Base-by-base conservation (phyloP, 2,113 vertebrate species). In the Ochotona princeps region DNA sequence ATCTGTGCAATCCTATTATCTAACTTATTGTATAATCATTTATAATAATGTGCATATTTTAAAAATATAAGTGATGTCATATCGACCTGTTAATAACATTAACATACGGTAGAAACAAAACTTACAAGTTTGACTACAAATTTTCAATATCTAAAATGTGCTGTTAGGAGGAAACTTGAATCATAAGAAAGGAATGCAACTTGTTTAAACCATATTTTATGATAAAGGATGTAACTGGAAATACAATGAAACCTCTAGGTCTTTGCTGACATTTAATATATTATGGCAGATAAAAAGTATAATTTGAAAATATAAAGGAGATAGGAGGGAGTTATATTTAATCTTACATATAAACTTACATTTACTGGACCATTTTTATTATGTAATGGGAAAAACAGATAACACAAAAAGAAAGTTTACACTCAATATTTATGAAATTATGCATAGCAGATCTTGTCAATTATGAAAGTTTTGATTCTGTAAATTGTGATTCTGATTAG, bases 341-440 rank as follows among this genome's bases (percentile, higher is more conserved):
- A 87, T 92, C 38, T 73, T 81, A 72, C 8, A 83, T 1, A 47
- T 28, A 87, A 66, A 78, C 69, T 86, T 83, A 79, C 86, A 91
- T 92, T 87, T 72, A 87, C 14, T 66, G 63, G 44, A 60, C 5
- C 14, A 80, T 35, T 92, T 92, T 54, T 63, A 78, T 72, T 66
- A 81, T 57, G 13, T 44, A 70, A 87, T 38, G 8, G 32, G 8
- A 82, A 91, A 90, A 91, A 65, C 5, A 83, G 44, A 74, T 18
- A 76, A 51, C 10, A 79, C 63, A 78, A 78, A 12, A 61, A 57
- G n/a, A 32, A 83, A 61, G 15, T 44, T 87, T 73, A 51, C 0
- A 25, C 4, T 32, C 11, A 38, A 28, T 44, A 65, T 18, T 1
- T 61, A 54, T 25, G 25, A 20, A 74, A 87, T 18, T 67, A 49